Evolutionary conservation across 2,888 invertebrate genomes (phyloP).

Genomic region (Lithosia quadra): DNA sequence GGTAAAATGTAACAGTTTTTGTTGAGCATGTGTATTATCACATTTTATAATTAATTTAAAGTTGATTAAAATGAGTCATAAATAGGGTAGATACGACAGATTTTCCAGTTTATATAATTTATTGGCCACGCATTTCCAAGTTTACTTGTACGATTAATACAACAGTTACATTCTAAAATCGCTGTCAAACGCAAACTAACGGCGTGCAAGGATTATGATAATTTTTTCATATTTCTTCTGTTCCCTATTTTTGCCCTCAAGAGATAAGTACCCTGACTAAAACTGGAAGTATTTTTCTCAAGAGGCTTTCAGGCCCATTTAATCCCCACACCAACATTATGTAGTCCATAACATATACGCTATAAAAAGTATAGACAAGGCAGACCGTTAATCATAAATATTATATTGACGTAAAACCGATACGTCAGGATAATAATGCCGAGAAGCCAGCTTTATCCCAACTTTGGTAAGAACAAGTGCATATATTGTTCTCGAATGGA

Average conservation of each 20-base stretch:
- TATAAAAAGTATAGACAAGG: constrained; percentile 12
- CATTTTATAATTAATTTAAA: too few relatives aligned
- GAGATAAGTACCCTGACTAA: background rate
- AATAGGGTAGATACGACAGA: too few relatives aligned
- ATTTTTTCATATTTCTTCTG: background rate
- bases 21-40: too few relatives aligned
- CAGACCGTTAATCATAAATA: constrained; percentile 37
- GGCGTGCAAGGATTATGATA: too few relatives aligned
- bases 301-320: constrained; percentile 12
- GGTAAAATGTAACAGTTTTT: too few relatives aligned
- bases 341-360: background rate
- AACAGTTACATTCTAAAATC: too few relatives aligned
- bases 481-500: constrained; percentile 41
- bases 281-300: constrained; percentile 10
- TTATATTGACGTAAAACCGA: constrained; percentile 27
- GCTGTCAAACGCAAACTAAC: too few relatives aligned
- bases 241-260: background rate
- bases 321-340: constrained; percentile 9
- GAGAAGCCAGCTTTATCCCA: constrained; percentile 11
- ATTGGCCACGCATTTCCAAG: too few relatives aligned
- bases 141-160: too few relatives aligned
- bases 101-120: too few relatives aligned
- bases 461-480: constrained; percentile 28
- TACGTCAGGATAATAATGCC: constrained; percentile 31
- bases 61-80: too few relatives aligned